Evolutionary conservation across 53 echinoderm and acorn worm species (phyloP).

Genomic region (Antedon mediterranea): DNA sequence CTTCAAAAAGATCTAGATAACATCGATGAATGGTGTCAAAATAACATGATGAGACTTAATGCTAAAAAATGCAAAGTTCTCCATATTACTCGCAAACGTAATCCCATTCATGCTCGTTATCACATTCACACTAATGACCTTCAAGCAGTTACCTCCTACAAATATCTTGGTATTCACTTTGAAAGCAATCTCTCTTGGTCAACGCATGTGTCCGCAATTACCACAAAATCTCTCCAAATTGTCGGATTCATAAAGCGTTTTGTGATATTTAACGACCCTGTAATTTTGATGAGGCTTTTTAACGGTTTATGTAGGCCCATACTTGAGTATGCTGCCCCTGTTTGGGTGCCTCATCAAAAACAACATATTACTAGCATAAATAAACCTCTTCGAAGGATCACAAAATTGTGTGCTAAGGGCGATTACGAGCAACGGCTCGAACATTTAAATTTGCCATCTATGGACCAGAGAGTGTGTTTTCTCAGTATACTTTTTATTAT

Average conservation of each 20-base stretch:
- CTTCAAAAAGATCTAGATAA: not conserved
- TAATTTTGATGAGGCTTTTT: no score
- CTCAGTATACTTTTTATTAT: no score
- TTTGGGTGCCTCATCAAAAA: constrained; percentile 1
- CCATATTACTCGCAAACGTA: not conserved
- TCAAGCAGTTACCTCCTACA: not conserved
- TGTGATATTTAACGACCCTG: no score
- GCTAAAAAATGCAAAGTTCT: constrained; percentile 6
- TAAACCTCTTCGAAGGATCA: constrained; percentile 6
- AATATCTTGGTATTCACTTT: constrained; percentile 6
- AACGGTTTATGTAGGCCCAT: not conserved
- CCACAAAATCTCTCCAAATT: not conserved
- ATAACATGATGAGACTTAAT: not conserved
- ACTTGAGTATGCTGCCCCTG: constrained; percentile 1
- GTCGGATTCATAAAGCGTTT: not conserved
- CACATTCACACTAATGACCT: not conserved
- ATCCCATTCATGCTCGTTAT: not conserved
- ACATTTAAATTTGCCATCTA: no score
- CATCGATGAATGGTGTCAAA: constrained; percentile 4
- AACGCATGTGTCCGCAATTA: not conserved
- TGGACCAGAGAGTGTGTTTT: no score
- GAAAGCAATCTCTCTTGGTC: constrained; percentile 16
- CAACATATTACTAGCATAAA: constrained; percentile 9
- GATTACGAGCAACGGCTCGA: constrained; percentile 6
- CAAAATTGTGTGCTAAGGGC: not conserved